Evolutionary conservation across 23 tunicate species (phyloP), one percentile per base, ranked within the genome.

Genomic region (Oikopleura vanhoeffeni): DNA sequence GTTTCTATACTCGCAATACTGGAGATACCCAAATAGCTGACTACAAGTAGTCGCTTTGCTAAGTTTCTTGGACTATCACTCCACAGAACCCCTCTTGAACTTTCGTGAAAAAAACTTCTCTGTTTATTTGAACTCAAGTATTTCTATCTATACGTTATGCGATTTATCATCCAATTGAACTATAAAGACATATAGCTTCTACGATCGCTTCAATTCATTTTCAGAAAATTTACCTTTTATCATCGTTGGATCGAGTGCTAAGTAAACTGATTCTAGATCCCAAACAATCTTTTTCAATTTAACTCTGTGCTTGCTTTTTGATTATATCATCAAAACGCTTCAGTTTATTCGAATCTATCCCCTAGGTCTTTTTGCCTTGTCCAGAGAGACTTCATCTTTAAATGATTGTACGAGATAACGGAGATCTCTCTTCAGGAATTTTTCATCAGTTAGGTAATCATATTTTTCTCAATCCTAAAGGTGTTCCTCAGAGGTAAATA

Each of bases 291-390:
- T 2, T 71, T 71, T 71, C 36, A 33, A 13, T 13, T 13, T 30
- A 71, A 71, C 32, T 38, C 27, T 2, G 32, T 18, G 3, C 79
- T 71, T 33, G 79, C 79, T 18, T 71, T 71, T 30, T 2, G 27
- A 2, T 33, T 18, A 18, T 38, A 18, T 2, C 32, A 33, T 38
- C 35, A 18, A 38, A 71, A 71, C 35, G 3, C 27, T 18, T 71
- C n/a, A n/a, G n/a, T n/a, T n/a, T n/a, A n/a, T 2, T 18, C 34
- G 38, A 71, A 2, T 71, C 79, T 71, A 2, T 24, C 34, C 4
- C 79, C 79, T 2, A 71, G 38, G 79, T 71, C 2, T 71, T 71
- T 71, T 38, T 71, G 38, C 35, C 79, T 4, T 71, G 79, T 71
- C 79, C 79, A 71, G 32, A 38, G 4, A 18, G 79, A 71, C 79